These are phyloP conservation scores for Danaus plexippus DNA, from an alignment of 1,140 invertebrate species.

Conservation along the genomic window DNA sequence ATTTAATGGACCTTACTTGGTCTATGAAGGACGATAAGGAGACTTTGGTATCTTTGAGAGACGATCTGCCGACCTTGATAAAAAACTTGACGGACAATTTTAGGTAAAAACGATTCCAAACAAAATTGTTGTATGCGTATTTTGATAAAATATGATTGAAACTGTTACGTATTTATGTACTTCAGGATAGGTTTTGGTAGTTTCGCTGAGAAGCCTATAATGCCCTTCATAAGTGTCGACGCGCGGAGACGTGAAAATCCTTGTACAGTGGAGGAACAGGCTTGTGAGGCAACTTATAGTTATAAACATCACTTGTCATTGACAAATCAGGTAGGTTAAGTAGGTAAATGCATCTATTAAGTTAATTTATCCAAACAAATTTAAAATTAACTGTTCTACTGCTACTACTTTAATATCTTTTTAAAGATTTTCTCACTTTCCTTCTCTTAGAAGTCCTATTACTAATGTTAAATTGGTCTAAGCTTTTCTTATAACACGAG, in stretches of 20 bases:
- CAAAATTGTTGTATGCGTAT: not conserved
- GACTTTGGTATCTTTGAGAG: conserved; percentile 83
- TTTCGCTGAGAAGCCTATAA: conserved; percentile 87
- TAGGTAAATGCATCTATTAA: too few species aligned
- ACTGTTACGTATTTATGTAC: conserved; percentile 9
- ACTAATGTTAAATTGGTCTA: too few species aligned
- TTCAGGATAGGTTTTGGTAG: conserved; percentile 83
- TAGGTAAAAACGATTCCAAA: conserved; percentile 47
- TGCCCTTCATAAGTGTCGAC: conserved; percentile 81
- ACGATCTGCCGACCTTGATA: conserved; percentile 75
- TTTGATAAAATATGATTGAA: conserved; percentile 6
- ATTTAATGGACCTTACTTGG: conserved; percentile 91
- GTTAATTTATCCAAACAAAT: too few species aligned
- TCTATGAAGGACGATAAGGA: conserved; percentile 91
- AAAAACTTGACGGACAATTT: conserved; percentile 86
- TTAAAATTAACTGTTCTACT: too few species aligned
- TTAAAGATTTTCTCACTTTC: too few species aligned
- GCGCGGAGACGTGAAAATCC: conserved; percentile 65
- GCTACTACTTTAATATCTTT: too few species aligned
- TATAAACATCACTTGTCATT: conserved; percentile 80
- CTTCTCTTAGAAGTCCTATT: too few species aligned
- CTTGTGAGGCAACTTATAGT: conserved; percentile 78
- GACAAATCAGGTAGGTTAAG: conserved; percentile 67
- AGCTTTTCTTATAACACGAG: too few species aligned
- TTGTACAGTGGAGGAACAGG: conserved; percentile 66